Evolutionary conservation across 2,888 invertebrate species (phyloP).

Genomic region (Sminthurides aquaticus): DNA sequence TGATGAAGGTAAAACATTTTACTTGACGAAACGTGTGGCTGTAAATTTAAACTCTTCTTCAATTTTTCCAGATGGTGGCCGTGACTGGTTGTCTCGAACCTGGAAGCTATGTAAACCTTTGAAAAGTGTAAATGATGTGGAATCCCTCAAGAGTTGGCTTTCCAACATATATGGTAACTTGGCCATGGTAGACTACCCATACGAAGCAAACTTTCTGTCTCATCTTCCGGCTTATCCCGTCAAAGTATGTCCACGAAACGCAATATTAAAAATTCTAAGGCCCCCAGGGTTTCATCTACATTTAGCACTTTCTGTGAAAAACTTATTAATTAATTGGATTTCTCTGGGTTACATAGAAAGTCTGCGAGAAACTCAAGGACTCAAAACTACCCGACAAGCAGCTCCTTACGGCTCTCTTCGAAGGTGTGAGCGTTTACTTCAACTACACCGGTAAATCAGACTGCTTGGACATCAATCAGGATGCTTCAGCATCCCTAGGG

Average conservation of each 20-base stretch:
- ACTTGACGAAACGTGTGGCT: too few relatives aligned
- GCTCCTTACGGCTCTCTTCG: conserved; percentile 58
- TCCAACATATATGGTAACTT: conserved; percentile 65
- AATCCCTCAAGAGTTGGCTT: conserved; percentile 62
- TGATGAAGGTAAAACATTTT: too few relatives aligned
- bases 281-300: too few relatives aligned
- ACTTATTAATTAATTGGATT: too few relatives aligned
- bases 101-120: conserved; percentile 72
- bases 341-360: conserved; percentile 49
- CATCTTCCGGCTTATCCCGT: conserved; percentile 81
- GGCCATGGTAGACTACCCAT: conserved; percentile 95
- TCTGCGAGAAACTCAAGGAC: conserved; percentile 51
- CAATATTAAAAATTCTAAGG: too few relatives aligned
- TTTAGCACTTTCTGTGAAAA: too few relatives aligned
- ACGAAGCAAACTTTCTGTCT: conserved; percentile 70
- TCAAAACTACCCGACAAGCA: conserved; percentile 49
- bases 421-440: conserved; percentile 65
- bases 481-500: conserved; percentile 56
- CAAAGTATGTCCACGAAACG: conserved; percentile 50
- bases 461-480: conserved; percentile 60
- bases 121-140: conserved; percentile 53
- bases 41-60: background rate
- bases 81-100: conserved; percentile 59
- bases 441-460: conserved; percentile 68
- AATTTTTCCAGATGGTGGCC: conserved; percentile 60